Evolutionary conservation across 2,797 vertebrate genomes (phyloP), one percentile per base, ranked within the genome.

Genomic region (Echiichthys vipera): DNA sequence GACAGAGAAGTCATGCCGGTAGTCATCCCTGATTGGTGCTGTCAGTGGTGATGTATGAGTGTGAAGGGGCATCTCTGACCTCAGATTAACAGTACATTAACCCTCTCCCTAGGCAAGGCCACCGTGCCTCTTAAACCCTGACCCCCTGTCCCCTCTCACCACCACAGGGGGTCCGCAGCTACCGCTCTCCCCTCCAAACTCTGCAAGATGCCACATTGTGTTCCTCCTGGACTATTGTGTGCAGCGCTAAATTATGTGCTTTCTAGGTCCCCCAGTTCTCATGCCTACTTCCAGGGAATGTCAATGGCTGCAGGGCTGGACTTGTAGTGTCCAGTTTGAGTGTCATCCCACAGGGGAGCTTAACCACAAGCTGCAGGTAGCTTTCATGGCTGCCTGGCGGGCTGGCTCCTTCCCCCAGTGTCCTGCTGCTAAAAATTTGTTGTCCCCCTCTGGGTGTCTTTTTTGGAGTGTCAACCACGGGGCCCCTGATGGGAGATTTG

Each of bases 401-500:
- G 77, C 76, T 30, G 5, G 22, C 62, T 70, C 27, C 80, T 59
- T 74, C 61, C 65, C 53, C 40, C 24, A 68, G 82, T 68, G 37
- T 86, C 94, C 91, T 83, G 90, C 94, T 95, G 94, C 87, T 92
- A 74, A 74, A 94, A 95, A 94, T 94, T 89, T 92, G 93, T 92
- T 15, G 76, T 81, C 79, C 53, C 84, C 88, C 90, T 90, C 82
- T 55, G 92, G 81, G 90, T 80, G 61, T 93, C 89, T 93, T 91
- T 94, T 88, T 92, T 81, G 61, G 68, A 86, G 73, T 94, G 93
- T 94, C 93, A 93, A 74, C 57, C 56, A 3, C 6, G 77, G 75
- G 89, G 90, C 91, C 93, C 93, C 93, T 86, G 91, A 90, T 91
- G 93, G 74, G 90, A 94, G 93, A 94, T 93, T 94, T 94, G 94